Evolutionary conservation across 2,888 invertebrate genomes (phyloP), one percentile per base, ranked within the genome.

Genomic region (Troides helena): DNA sequence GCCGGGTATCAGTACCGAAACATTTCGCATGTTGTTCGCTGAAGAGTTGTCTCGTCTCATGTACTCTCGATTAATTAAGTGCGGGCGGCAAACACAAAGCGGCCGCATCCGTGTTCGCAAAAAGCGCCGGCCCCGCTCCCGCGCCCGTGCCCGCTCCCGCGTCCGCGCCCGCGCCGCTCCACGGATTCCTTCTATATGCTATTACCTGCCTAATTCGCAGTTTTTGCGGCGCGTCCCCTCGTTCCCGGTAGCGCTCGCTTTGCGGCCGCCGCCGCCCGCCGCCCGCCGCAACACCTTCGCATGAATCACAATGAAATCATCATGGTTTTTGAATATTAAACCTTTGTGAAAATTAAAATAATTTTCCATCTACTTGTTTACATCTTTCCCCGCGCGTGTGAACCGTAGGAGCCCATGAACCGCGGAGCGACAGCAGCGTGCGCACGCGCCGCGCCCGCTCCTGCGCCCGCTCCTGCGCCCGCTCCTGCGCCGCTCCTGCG

Each of bases 191-290:
- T n/a, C 59, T 66, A 56, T 39, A 53, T 67, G 65, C 69, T 66
- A 62, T 68, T 70, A 72, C 53, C 59, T 53, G 58, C 69, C 68
- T 65, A 72, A 72, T 70, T 68, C 62, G 56, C 56, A 60, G 46
- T 71, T 71, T 65, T 71, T 68, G 59, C 58, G 39, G 21, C 68
- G 46, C 17, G 39, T 23, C 25, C 72, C 39, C 68, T 67, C 66
- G 68, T 64, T 68, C 66, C 53, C 59, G 50, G 65, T 59, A 65
- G 23, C n/a, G 65, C 23, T 43, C 30, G 30, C 30, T 30, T 30
- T 30, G 30, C 14, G 18, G 46, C 63, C 59, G 59, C 63, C 53
- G 59, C n/a, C 57, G 57, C 43, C 25, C n/a, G 63, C 53, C 0
- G 0, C 30, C 17, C 17, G 14, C n/a, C 1, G n/a, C n/a, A n/a